phyloP scores from a whole-genome alignment of 2,888 invertebrate species.

The Ochropleura plecta region DNA sequence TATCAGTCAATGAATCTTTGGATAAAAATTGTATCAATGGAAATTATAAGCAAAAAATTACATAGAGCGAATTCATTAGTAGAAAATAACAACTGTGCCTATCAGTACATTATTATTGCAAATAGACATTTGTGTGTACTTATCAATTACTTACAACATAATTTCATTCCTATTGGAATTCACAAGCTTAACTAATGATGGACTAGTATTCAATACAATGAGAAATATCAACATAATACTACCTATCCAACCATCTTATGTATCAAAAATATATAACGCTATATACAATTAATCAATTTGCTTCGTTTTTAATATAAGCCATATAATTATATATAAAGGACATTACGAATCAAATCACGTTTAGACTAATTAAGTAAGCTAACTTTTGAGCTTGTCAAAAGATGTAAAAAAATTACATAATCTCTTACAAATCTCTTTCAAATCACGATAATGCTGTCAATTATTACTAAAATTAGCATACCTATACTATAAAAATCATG shows the following conservation, averaged over 20 bases:
- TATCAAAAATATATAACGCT: conserved; percentile 69
- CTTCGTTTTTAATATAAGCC: conserved; percentile 54
- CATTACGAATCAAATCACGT: conserved; percentile 54
- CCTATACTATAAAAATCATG: conserved; percentile 61
- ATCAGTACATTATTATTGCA: conserved; percentile 44
- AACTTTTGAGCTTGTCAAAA: conserved; percentile 77
- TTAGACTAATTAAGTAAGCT: conserved; percentile 72
- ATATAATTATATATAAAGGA: conserved; percentile 33
- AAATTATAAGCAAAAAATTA: conserved; percentile 46
- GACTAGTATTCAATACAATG: conserved; percentile 85
- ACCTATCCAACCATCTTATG: conserved; percentile 68
- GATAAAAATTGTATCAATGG: conserved; percentile 51
- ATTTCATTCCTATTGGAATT: conserved; percentile 65
- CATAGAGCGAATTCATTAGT: conserved; percentile 44
- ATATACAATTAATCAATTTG: conserved; percentile 55
- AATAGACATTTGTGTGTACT: conserved; percentile 59
- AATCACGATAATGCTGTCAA: conserved; percentile 48
- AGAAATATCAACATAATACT: conserved; percentile 73
- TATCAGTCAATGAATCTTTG: conserved; percentile 65
- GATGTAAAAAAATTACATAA: conserved; percentile 60
- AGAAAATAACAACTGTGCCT: conserved; percentile 44
- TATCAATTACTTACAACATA: conserved; percentile 65
- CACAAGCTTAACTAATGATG: conserved; percentile 76
- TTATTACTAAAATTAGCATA: conserved; percentile 60
- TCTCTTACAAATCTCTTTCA: conserved; percentile 61